Percentiles rank a stretch among this genome's conserved stretches.
Conservation (phyloP, 2,797 vertebrate genomes). For the Ceryle rudis region DNA sequence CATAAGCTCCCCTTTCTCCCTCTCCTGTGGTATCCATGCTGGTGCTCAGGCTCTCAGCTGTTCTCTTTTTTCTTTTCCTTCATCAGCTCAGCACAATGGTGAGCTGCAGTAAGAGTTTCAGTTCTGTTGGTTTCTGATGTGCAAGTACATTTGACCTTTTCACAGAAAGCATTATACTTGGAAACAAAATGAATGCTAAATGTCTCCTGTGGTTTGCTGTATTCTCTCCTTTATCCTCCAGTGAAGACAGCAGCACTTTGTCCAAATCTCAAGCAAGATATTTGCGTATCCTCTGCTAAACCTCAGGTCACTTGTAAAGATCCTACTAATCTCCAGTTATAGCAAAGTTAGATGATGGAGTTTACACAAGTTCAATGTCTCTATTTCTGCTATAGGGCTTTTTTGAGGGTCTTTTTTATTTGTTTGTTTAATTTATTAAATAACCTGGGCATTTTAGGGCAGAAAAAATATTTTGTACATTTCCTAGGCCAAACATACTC, state of each 20-base stretch:
- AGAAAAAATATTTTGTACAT: neutral
- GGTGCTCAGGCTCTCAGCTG: neutral
- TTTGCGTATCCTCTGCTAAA: neutral
- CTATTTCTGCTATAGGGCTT: neutral
- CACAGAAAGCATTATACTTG: neutral
- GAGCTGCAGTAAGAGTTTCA: neutral
- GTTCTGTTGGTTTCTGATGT: neutral
- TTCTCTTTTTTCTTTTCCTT: neutral
- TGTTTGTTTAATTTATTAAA: neutral
- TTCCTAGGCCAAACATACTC: neutral
- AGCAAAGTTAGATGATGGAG: neutral
- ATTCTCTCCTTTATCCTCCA: neutral
- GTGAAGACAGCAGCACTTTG: neutral
- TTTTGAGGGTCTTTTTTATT: neutral
- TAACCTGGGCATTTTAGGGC: neutral
- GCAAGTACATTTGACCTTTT: slow-evolving; percentile 19
- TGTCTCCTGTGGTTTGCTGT: neutral
- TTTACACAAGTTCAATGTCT: neutral
- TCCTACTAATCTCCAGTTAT: neutral
- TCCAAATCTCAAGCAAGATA: neutral
- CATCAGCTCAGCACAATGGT: neutral
- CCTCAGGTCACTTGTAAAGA: neutral
- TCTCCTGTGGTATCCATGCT: neutral
- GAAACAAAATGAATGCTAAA: neutral
- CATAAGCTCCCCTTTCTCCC: neutral